Conservation (phyloP, 2,113 vertebrate genomes). For the Axis porcinus region DNA sequence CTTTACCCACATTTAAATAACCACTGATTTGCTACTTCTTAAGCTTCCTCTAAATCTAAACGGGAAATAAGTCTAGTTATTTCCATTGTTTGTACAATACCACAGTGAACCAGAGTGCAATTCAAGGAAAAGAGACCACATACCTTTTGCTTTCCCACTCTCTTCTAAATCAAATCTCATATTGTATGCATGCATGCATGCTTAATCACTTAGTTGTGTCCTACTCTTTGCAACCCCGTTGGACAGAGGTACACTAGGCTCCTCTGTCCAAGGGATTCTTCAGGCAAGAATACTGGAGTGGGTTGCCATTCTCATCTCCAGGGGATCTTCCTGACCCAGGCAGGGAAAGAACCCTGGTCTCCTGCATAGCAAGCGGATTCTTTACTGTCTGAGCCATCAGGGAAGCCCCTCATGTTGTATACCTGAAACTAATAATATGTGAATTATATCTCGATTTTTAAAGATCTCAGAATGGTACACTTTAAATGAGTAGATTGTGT, state of each 20-base stretch:
- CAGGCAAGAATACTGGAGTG: not conserved
- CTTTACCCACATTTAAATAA: not conserved
- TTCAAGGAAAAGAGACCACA: not conserved
- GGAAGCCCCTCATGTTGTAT: not conserved
- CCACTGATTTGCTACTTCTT: not conserved
- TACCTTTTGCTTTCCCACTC: not conserved
- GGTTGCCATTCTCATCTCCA: not conserved
- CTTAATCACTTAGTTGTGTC: not conserved
- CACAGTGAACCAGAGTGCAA: not conserved
- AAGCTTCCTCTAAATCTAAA: not conserved
- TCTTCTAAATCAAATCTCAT: slow-evolving; percentile 26
- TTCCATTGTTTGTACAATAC: not conserved
- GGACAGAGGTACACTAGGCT: not conserved
- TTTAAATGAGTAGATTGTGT: not conserved
- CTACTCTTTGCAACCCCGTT: not conserved
- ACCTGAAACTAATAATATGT: not conserved
- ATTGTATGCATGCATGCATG: not conserved
- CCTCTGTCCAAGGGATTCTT: not conserved
- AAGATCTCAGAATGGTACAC: not conserved
- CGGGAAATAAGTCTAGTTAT: not conserved
- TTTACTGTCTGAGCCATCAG: not conserved
- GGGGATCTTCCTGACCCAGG: not conserved
- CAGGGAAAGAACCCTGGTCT: not conserved
- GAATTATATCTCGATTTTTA: not conserved
- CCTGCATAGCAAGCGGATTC: not conserved